Percentiles rank a stretch among this genome's conserved stretches.
Evolutionary conservation across 1,140 invertebrate species (phyloP).

Genomic region (Nixonia krombeini): DNA sequence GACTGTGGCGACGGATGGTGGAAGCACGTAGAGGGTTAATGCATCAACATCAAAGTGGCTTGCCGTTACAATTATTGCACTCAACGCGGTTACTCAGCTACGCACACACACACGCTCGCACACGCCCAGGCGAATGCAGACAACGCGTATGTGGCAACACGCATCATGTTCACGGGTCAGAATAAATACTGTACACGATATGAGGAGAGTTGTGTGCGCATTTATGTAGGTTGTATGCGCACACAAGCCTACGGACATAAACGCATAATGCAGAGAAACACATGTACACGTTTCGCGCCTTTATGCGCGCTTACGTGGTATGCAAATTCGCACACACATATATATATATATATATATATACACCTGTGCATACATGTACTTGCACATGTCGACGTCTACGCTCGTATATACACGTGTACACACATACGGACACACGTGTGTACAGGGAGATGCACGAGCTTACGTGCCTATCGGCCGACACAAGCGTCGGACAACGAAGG

Average conservation of each 20-base stretch:
- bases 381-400: too few relatives aligned
- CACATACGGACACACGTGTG: too few relatives aligned
- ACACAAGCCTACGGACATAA: too few relatives aligned
- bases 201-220: too few relatives aligned
- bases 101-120: background rate
- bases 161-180: background rate
- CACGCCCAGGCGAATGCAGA: background rate
- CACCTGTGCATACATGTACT: too few relatives aligned
- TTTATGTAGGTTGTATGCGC: too few relatives aligned
- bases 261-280: too few relatives aligned
- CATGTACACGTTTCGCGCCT: too few relatives aligned
- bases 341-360: too few relatives aligned
- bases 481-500: background rate
- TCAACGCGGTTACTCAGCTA: slow-evolving; percentile 33
- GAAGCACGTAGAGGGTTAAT: slow-evolving; percentile 50
- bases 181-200: background rate
- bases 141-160: background rate
- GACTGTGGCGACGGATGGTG: background rate
- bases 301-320: slow-evolving; percentile 1
- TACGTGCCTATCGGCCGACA: too few relatives aligned
- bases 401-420: too few relatives aligned
- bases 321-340: background rate
- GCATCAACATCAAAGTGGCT: slow-evolving; percentile 64
- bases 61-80: slow-evolving; percentile 61
- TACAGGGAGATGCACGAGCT: too few relatives aligned